Evolutionary conservation across 2,888 invertebrate genomes (phyloP).

Genomic region (Tyria jacobaeae): DNA sequence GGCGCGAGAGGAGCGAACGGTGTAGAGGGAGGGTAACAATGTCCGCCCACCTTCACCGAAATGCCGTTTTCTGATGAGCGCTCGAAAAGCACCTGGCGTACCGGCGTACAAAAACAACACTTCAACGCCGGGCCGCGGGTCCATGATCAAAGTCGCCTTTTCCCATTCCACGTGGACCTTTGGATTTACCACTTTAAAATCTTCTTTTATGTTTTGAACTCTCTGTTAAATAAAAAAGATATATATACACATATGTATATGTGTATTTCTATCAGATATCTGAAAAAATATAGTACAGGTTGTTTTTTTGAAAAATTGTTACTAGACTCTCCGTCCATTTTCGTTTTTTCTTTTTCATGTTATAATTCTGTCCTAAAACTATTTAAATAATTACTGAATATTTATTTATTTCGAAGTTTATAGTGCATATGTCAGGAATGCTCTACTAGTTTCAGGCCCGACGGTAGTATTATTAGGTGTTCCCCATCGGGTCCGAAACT

Average conservation of each 20-base stretch:
- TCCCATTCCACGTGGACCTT: conserved; percentile 64
- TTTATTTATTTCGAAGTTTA: too few relatives aligned
- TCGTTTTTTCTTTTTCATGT: too few relatives aligned
- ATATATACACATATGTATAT: too few relatives aligned
- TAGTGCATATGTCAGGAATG: too few relatives aligned
- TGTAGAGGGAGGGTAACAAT: conserved; percentile 55
- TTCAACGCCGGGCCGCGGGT: conserved; percentile 67
- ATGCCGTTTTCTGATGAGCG: conserved; percentile 65
- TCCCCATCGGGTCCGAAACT: too few relatives aligned
- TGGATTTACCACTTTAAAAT: conserved; percentile 60
- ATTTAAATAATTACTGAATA: too few relatives aligned
- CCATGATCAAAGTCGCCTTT: conserved; percentile 69
- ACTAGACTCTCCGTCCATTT: too few relatives aligned
- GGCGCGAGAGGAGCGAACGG: conserved; percentile 50
- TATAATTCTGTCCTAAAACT: too few relatives aligned
- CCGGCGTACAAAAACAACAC: conserved; percentile 64
- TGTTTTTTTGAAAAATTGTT: too few relatives aligned
- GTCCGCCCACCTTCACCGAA: conserved; percentile 69
- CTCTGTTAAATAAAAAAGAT: conserved; percentile 53
- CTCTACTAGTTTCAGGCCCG: too few relatives aligned
- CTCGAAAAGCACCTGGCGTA: conserved; percentile 70
- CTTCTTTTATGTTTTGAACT: conserved; percentile 58
- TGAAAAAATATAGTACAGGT: not conserved
- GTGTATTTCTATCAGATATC: too few relatives aligned
- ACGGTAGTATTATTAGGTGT: too few relatives aligned